Evolutionary conservation across 2,113 vertebrate species (phyloP).

Genomic region (Rhodinocichla rosea): DNA sequence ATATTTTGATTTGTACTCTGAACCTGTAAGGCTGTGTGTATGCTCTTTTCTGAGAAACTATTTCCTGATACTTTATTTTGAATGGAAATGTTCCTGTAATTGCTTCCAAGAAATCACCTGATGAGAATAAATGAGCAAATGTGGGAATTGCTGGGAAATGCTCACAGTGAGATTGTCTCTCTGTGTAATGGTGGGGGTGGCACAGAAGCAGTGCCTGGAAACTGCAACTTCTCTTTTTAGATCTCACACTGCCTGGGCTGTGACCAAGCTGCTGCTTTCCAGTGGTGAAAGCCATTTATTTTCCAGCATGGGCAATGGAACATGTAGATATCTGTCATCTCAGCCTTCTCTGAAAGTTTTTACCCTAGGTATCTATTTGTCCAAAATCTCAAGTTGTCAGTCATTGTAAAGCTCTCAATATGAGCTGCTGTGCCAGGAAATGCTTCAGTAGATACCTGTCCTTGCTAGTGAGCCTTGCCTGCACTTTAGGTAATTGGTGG

Average conservation of each 20-base stretch:
- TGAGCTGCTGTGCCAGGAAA: background rate
- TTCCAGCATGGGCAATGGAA: background rate
- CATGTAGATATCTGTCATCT: background rate
- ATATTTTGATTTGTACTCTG: background rate
- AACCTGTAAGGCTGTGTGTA: background rate
- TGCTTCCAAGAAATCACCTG: slow-evolving; percentile 3
- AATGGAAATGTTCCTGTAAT: background rate
- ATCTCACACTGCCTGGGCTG: background rate
- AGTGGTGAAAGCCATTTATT: background rate
- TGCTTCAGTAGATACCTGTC: background rate
- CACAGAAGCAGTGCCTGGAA: background rate
- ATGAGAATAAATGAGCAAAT: background rate
- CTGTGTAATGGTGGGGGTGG: background rate
- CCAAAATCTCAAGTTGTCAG: background rate
- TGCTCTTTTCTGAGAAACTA: background rate
- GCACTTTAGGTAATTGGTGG: background rate
- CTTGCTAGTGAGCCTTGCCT: background rate
- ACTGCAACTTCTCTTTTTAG: background rate
- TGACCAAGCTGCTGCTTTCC: background rate
- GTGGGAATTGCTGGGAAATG: background rate
- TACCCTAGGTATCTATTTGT: background rate
- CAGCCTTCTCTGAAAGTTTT: background rate
- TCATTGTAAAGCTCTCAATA: background rate
- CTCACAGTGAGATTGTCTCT: background rate
- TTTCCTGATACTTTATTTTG: background rate